Percentiles rank a stretch among this genome's conserved stretches.
Evolutionary conservation across 2,888 invertebrate species (phyloP).

Genomic region (Nomada goodeniana): DNA sequence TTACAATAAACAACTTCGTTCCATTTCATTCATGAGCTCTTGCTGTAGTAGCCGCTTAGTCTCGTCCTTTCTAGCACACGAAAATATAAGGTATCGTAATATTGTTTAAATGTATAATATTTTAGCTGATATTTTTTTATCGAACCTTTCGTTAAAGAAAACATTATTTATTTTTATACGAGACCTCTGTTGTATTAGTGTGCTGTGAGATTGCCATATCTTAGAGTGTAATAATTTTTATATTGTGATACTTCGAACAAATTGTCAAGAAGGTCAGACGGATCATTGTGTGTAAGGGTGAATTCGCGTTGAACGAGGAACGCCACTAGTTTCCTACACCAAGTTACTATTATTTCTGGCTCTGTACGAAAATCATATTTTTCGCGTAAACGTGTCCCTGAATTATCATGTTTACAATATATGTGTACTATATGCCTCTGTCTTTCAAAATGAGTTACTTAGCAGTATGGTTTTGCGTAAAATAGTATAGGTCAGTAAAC

Average conservation of each 20-base stretch:
- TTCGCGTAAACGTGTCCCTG: slow-evolving; percentile 32
- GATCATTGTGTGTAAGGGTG: slow-evolving; percentile 50
- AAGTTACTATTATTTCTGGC: slow-evolving; percentile 45
- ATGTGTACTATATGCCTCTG: slow-evolving; percentile 41
- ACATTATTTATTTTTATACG: slow-evolving; percentile 77
- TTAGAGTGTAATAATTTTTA: slow-evolving; percentile 60
- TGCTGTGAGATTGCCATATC: slow-evolving; percentile 76
- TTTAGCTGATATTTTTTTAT: slow-evolving; percentile 47
- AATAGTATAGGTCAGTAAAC: slow-evolving; percentile 34
- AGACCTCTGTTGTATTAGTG: slow-evolving; percentile 75
- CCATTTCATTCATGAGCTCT: slow-evolving; percentile 12
- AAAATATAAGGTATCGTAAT: slow-evolving; percentile 23
- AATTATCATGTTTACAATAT: slow-evolving; percentile 43
- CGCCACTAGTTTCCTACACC: slow-evolving; percentile 23
- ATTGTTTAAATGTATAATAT: slow-evolving; percentile 41
- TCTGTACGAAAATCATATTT: slow-evolving; percentile 48
- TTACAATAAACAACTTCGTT: neutral
- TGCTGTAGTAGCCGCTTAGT: slow-evolving; percentile 11
- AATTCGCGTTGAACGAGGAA: slow-evolving; percentile 23
- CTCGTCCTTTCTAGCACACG: slow-evolving; percentile 14
- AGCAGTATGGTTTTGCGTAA: slow-evolving; percentile 32
- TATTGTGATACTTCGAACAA: slow-evolving; percentile 76
- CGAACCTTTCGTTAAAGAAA: slow-evolving; percentile 48
- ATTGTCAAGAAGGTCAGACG: slow-evolving; percentile 45
- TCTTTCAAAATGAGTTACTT: slow-evolving; percentile 61